Percentiles rank a stretch among this genome's conserved stretches.
Evolutionary conservation across 1,140 invertebrate species (phyloP).

Genomic region (Musca vetustissima): DNA sequence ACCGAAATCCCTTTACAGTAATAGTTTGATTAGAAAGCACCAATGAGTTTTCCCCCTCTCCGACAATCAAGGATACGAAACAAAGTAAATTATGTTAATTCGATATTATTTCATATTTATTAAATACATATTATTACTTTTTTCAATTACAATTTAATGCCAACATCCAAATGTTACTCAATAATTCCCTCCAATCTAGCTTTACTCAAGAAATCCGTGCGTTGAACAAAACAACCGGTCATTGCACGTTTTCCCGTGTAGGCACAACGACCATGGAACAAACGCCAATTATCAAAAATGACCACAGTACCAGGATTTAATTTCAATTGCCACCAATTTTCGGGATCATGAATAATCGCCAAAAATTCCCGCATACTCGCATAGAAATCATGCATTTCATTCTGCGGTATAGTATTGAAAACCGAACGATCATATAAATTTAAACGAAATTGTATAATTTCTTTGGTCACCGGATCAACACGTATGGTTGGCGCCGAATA

Average conservation of each 20-base stretch:
- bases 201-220: constrained; percentile 64
- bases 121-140: too few species aligned
- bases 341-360: constrained; percentile 58
- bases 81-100: too few species aligned
- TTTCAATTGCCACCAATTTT: constrained; percentile 63
- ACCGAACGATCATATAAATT: constrained; percentile 71
- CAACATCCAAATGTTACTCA: constrained; percentile 30
- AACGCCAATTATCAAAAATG: constrained; percentile 75
- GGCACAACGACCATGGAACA: constrained; percentile 68
- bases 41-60: too few species aligned
- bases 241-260: constrained; percentile 65
- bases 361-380: constrained; percentile 63
- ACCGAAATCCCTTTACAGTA: too few species aligned
- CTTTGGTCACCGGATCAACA: constrained; percentile 56
- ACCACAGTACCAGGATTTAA: constrained; percentile 67
- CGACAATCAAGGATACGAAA: too few species aligned
- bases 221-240: constrained; percentile 63
- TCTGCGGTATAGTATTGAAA: constrained; percentile 59
- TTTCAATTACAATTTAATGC: too few species aligned
- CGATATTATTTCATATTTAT: too few species aligned
- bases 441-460: constrained; percentile 64
- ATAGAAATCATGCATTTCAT: constrained; percentile 64
- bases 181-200: constrained; percentile 59
- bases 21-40: too few species aligned
- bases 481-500: constrained; percentile 60